These are phyloP conservation scores for Caradrina kadenii DNA, from an alignment of 2,888 invertebrate genomes.

Conservation along the genomic window DNA sequence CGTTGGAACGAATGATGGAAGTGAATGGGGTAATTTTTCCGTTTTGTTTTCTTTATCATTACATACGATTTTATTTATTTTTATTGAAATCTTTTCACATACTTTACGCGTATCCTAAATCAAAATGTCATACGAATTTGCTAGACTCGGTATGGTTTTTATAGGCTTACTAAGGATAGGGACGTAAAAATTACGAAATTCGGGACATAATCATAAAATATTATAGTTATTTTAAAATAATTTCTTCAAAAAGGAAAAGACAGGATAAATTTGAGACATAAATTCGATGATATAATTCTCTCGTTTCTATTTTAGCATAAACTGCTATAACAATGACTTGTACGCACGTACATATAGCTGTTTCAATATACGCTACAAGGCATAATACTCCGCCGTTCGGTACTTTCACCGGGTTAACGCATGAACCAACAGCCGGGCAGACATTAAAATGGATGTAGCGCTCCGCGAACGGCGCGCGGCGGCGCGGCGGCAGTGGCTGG, in stretches of 20 bases:
- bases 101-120: background rate
- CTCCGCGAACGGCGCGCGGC: slow-evolving; percentile 36
- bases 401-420: slow-evolving; percentile 69
- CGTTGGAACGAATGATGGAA: slow-evolving; percentile 95
- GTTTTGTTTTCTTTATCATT: slow-evolving; percentile 29
- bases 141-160: slow-evolving; percentile 15
- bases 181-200: background rate
- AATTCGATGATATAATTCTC: slow-evolving; percentile 2
- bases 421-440: slow-evolving; percentile 44
- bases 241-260: background rate
- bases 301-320: slow-evolving; percentile 2
- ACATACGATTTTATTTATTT: slow-evolving; percentile 15
- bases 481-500: slow-evolving; percentile 42
- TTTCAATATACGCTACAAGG: slow-evolving; percentile 25
- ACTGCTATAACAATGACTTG: slow-evolving; percentile 14
- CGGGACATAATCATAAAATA: background rate
- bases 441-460: slow-evolving; percentile 64
- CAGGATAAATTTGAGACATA: background rate
- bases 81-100: slow-evolving; percentile 8
- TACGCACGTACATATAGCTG: background rate
- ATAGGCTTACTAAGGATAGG: background rate
- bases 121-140: slow-evolving; percentile 10
- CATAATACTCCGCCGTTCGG: slow-evolving; percentile 23
- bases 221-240: background rate
- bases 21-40: slow-evolving; percentile 93